These are phyloP conservation scores for Nephrocerus scutellatus DNA, from an alignment of 2,888 invertebrate species.

Conservation along the genomic window DNA sequence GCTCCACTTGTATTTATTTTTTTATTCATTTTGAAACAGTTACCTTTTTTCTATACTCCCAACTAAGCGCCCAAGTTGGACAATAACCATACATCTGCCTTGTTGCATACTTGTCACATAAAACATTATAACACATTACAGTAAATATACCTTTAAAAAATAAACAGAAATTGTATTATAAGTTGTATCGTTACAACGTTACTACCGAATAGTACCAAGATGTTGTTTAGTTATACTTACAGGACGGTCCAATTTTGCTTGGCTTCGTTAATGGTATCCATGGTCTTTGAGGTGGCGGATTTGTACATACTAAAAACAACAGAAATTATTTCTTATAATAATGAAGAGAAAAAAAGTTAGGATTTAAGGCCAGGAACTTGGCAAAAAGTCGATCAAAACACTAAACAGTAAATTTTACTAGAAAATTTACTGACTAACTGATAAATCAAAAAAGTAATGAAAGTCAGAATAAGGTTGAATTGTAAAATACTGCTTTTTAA, in stretches of 20 bases:
- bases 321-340: no score
- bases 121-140: constrained; percentile 99
- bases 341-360: no score
- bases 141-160: constrained; percentile 76
- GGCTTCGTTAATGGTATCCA: constrained; percentile 91
- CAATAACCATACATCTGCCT: constrained; percentile 99
- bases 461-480: no score
- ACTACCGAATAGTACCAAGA: no score
- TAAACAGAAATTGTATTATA: constrained; percentile 1
- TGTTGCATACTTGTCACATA: constrained; percentile 98
- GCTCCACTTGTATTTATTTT: neutral
- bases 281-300: constrained; percentile 86
- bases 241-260: constrained; percentile 79
- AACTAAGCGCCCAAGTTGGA: constrained; percentile 96
- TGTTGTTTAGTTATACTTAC: constrained; percentile 74
- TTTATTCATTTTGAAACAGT: neutral
- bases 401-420: no score
- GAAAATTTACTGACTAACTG: no score
- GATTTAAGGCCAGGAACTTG: no score
- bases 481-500: no score
- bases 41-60: constrained; percentile 95
- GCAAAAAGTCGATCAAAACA: no score
- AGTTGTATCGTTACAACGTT: no score
- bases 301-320: constrained; percentile 75
- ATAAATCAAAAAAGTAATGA: no score